A percentile compares a stretch with the other conserved stretches of the same genome.
Conservation (phyloP, 2,113 vertebrate genomes). For the Prionailurus viverrinus region DNA sequence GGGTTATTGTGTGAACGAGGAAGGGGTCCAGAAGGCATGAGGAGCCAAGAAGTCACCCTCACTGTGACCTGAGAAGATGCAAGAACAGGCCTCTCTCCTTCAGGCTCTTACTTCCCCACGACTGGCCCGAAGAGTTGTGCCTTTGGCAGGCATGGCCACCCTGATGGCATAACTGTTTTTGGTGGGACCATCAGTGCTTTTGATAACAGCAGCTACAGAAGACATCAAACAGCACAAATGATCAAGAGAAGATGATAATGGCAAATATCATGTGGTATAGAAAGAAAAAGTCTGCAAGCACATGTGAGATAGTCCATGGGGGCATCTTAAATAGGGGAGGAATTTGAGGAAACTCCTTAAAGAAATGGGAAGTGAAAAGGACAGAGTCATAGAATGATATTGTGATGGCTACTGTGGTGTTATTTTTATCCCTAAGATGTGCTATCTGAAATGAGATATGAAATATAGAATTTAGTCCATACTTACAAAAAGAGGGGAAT, state of each 20-base stretch:
- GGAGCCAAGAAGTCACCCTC: not conserved
- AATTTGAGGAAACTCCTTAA: not conserved
- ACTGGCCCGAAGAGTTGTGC: not conserved
- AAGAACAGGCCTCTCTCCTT: not conserved
- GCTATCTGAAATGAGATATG: not conserved
- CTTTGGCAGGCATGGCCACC: not conserved
- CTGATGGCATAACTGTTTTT: not conserved
- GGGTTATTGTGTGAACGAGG: not conserved
- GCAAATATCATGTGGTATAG: not conserved
- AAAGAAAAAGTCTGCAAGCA: not conserved
- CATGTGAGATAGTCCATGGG: not conserved
- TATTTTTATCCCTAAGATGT: constrained; percentile 22
- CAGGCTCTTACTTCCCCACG: not conserved
- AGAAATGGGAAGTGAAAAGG: not conserved
- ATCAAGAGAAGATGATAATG: not conserved
- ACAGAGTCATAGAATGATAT: not conserved
- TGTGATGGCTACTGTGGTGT: not conserved
- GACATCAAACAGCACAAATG: not conserved
- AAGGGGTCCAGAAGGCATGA: not conserved
- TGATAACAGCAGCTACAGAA: not conserved
- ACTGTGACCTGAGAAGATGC: not conserved
- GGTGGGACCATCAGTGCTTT: not conserved
- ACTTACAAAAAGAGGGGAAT: not conserved
- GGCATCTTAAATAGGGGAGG: not conserved
- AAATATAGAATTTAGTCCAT: not conserved